A percentile compares a stretch with the other conserved stretches of the same genome.
phyloP scores from a whole-genome alignment of 2,113 vertebrate genomes.

The Uria aalge region DNA sequence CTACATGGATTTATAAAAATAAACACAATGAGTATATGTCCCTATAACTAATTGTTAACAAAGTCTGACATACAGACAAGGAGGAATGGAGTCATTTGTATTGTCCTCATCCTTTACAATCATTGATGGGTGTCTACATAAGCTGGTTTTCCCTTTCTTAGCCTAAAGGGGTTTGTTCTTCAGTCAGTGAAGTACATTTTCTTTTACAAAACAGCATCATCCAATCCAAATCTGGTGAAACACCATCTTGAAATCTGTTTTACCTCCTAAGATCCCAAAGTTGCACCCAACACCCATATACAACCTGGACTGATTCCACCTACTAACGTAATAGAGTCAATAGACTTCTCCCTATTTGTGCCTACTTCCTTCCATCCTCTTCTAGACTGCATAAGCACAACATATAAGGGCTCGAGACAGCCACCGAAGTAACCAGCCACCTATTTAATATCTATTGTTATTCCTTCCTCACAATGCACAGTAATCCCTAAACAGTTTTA shows the following conservation, averaged over 20 bases:
- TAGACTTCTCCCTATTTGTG: neutral
- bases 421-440: neutral
- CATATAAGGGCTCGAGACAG: neutral
- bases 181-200: neutral
- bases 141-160: neutral
- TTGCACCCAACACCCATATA: neutral
- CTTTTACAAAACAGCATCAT: neutral
- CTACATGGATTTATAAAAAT: neutral
- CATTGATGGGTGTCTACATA: neutral
- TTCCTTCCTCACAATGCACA: neutral
- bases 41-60: neutral
- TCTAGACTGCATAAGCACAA: neutral
- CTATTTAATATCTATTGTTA: neutral
- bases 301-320: neutral
- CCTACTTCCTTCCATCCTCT: neutral
- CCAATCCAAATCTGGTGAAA: neutral
- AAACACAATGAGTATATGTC: neutral
- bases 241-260: neutral
- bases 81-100: neutral
- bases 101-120: neutral
- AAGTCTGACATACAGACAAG: neutral
- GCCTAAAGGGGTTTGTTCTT: neutral
- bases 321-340: accelerated
- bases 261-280: neutral
- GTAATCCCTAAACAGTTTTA: neutral